These are phyloP conservation scores for Calidris pygmaea DNA, from an alignment of 2,113 vertebrate genomes.

Conservation along the genomic window DNA sequence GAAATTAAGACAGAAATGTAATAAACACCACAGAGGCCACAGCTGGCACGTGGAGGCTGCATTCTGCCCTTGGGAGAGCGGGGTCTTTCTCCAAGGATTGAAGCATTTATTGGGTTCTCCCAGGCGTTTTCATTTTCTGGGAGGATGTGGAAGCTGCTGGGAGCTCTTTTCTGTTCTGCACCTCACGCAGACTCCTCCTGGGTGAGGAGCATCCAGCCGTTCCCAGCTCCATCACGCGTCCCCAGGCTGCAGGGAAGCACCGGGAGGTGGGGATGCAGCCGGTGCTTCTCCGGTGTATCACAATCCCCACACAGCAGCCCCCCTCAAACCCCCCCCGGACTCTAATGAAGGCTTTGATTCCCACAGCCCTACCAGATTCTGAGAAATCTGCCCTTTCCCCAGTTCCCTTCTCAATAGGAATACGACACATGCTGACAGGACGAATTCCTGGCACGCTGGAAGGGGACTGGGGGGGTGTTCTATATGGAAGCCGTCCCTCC, in stretches of 20 bases:
- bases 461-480: background rate
- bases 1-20: background rate
- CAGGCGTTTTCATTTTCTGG: background rate
- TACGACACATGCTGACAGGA: background rate
- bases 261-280: background rate
- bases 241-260: background rate
- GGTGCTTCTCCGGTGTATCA: background rate
- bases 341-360: background rate
- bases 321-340: rapidly evolving
- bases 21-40: background rate
- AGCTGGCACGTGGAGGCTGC: rapidly evolving
- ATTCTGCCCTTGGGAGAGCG: background rate
- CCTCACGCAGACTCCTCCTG: background rate
- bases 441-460: background rate
- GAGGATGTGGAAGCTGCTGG: background rate
- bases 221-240: background rate
- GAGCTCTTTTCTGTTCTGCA: background rate
- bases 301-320: background rate
- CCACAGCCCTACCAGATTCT: background rate
- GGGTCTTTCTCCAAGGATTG: background rate
- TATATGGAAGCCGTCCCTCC: rapidly evolving
- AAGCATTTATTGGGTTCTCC: background rate
- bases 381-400: background rate
- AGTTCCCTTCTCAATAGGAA: background rate
- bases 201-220: background rate